phyloP scores from a whole-genome alignment of 2,113 vertebrate genomes.

The Dromaius novaehollandiae region DNA sequence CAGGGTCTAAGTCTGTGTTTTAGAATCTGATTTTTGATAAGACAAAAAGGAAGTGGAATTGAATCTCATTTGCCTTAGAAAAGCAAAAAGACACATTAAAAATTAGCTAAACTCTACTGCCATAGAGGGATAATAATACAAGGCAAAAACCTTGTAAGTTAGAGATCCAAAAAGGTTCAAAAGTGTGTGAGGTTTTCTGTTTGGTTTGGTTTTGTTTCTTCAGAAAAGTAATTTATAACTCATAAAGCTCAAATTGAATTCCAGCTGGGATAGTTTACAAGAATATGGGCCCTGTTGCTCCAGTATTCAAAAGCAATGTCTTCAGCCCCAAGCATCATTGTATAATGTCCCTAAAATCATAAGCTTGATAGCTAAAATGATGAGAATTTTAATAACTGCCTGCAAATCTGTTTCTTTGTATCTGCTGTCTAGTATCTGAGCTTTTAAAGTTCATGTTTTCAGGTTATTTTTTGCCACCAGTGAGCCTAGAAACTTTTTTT shows the following conservation, averaged over 20 bases:
- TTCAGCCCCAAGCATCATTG: background rate
- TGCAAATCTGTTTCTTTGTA: background rate
- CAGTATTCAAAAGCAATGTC: background rate
- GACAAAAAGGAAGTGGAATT: background rate
- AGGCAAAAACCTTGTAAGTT: background rate
- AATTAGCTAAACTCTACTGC: background rate
- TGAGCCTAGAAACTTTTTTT: background rate
- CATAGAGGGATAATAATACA: background rate
- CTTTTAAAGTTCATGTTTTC: background rate
- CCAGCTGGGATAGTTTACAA: background rate
- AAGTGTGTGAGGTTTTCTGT: background rate
- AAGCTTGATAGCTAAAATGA: background rate
- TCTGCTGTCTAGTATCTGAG: background rate
- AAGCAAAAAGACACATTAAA: background rate
- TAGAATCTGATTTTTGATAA: background rate
- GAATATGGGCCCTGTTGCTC: background rate
- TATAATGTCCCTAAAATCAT: background rate
- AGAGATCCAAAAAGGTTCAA: background rate
- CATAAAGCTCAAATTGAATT: background rate
- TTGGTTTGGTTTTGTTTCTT: background rate
- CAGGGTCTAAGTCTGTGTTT: background rate
- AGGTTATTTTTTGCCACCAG: background rate
- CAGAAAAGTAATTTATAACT: background rate
- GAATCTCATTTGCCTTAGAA: background rate
- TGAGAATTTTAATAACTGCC: background rate